phyloP scores from a whole-genome alignment of 2,888 invertebrate genomes.

The Scaptomyza cyrtandrae region DNA sequence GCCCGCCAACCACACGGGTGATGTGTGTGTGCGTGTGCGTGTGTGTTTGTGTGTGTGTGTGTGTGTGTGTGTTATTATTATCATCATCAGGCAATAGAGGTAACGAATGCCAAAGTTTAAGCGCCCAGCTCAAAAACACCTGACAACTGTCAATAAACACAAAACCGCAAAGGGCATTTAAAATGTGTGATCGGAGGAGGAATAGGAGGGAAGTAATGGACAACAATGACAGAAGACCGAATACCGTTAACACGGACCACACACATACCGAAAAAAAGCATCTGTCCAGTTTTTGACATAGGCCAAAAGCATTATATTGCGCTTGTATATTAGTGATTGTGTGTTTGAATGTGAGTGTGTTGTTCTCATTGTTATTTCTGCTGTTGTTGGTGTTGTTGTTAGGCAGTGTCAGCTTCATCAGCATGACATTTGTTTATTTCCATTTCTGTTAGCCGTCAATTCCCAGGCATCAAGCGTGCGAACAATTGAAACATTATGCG shows the following conservation, averaged over 20 bases:
- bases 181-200: not conserved
- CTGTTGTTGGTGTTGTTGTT: not conserved
- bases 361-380: not conserved
- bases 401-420: slow-evolving; percentile 41
- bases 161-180: slow-evolving; percentile 17
- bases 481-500: slow-evolving; percentile 54
- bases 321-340: not conserved
- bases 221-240: not conserved
- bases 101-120: slow-evolving; percentile 44
- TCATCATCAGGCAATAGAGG: slow-evolving; percentile 5
- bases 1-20: no score
- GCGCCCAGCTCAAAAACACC: slow-evolving; percentile 48
- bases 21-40: no score
- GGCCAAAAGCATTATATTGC: slow-evolving; percentile 17
- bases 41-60: slow-evolving; percentile 22
- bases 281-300: slow-evolving; percentile 32
- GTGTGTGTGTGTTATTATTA: not conserved
- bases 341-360: not conserved
- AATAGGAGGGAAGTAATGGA: not conserved
- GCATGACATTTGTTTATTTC: slow-evolving; percentile 71
- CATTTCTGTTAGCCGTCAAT: slow-evolving; percentile 56
- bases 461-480: slow-evolving; percentile 26
- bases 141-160: slow-evolving; percentile 56
- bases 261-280: not conserved
- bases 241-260: not conserved